phyloP scores from a whole-genome alignment of 1,140 invertebrate genomes.

The Cepaea nemoralis region DNA sequence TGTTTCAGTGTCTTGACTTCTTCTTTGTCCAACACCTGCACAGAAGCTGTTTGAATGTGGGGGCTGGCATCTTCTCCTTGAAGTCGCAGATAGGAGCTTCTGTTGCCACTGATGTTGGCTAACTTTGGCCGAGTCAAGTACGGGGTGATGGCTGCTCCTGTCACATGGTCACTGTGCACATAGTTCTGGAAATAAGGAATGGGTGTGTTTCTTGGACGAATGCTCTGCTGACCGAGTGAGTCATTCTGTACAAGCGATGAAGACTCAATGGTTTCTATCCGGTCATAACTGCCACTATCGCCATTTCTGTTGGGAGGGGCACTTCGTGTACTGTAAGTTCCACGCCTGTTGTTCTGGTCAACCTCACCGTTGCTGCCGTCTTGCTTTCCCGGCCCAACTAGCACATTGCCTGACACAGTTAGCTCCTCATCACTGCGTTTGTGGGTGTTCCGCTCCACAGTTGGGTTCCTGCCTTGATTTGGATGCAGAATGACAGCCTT shows the following conservation, averaged over 20 bases:
- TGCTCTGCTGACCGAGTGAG: conserved; percentile 59
- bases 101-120: conserved; percentile 72
- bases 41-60: neutral
- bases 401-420: conserved; percentile 75
- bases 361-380: neutral
- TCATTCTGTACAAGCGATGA: conserved; percentile 74
- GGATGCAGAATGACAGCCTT: conserved; percentile 77
- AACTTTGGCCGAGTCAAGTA: conserved; percentile 71
- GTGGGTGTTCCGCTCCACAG: conserved; percentile 84
- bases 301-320: conserved; percentile 32
- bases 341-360: conserved; percentile 65
- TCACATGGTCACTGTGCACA: conserved; percentile 62
- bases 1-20: conserved; percentile 47
- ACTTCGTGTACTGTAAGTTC: conserved; percentile 36
- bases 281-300: conserved; percentile 53
- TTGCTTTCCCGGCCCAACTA: conserved; percentile 75
- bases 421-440: conserved; percentile 75
- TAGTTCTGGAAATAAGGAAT: conserved; percentile 84
- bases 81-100: conserved; percentile 28
- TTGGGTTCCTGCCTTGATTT: conserved; percentile 90
- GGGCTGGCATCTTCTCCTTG: conserved; percentile 12
- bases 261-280: conserved; percentile 71
- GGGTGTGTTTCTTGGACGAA: conserved; percentile 72
- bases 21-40: conserved; percentile 7
- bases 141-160: neutral